Evolutionary conservation across 2,888 invertebrate genomes (phyloP).

Genomic region (Tetragonula carbonaria): DNA sequence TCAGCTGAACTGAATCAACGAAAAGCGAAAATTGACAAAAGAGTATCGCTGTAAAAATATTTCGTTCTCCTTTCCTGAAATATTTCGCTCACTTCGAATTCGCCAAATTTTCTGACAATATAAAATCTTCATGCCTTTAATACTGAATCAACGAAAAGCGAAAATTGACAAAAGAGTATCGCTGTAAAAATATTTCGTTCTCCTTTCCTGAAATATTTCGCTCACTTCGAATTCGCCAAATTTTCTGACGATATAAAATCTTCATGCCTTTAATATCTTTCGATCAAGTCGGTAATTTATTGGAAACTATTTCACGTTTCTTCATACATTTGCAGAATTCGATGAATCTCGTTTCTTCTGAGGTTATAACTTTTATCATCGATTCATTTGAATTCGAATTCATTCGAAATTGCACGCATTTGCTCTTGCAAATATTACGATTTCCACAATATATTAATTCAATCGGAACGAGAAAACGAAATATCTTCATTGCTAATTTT

Average conservation of each 20-base stretch:
- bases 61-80: not conserved
- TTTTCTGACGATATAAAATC: not conserved
- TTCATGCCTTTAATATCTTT: not conserved
- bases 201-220: not conserved
- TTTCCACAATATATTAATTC: no score
- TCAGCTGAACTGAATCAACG: not conserved
- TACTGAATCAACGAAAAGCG: not conserved
- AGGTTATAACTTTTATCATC: no score
- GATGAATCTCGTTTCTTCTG: no score
- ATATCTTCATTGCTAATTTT: no score
- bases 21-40: not conserved
- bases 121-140: not conserved
- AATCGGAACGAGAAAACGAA: no score
- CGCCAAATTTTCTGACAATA: not conserved
- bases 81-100: not conserved
- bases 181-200: not conserved
- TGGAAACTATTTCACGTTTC: no score
- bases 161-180: not conserved
- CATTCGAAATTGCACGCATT: no score
- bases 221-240: not conserved
- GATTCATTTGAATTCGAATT: no score
- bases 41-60: not conserved
- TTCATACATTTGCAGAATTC: no score
- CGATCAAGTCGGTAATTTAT: no score
- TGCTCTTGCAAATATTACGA: no score